phyloP scores from a whole-genome alignment of 2,797 vertebrate species.

The Harpagifer antarcticus region DNA sequence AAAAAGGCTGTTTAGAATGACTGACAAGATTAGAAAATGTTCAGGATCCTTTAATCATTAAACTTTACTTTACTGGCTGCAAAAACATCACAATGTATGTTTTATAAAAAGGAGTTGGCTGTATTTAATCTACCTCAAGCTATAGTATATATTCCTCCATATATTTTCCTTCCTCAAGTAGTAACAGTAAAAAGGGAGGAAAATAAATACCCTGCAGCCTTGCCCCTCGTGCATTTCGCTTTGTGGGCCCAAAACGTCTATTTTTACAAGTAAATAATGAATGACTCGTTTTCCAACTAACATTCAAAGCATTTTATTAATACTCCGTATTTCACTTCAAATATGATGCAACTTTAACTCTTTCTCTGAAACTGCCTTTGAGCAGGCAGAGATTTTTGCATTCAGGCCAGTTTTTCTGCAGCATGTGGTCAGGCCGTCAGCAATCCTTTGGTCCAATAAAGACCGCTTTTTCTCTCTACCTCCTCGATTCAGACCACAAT shows the following conservation, averaged over 20 bases:
- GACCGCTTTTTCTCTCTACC: slow-evolving; percentile 45
- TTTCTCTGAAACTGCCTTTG: slow-evolving; percentile 51
- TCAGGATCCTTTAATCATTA: slow-evolving; percentile 5
- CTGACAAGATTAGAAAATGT: background rate
- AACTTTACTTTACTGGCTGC: slow-evolving; percentile 6
- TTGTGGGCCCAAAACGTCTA: slow-evolving; percentile 12
- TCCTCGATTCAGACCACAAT: slow-evolving; percentile 77
- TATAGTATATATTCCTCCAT: slow-evolving; percentile 45
- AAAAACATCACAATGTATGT: slow-evolving; percentile 15
- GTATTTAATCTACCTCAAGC: slow-evolving; percentile 33
- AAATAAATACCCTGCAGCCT: slow-evolving; percentile 44
- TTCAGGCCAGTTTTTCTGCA: slow-evolving; percentile 54
- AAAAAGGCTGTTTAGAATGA: slow-evolving; percentile 1
- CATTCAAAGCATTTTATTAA: slow-evolving; percentile 45
- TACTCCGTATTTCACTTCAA: slow-evolving; percentile 19
- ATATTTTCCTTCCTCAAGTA: slow-evolving; percentile 50
- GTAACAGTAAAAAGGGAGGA: slow-evolving; percentile 30
- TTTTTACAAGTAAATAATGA: slow-evolving; percentile 52
- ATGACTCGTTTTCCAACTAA: slow-evolving; percentile 39
- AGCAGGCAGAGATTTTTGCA: slow-evolving; percentile 45
- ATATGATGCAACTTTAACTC: slow-evolving; percentile 62
- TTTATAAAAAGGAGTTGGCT: slow-evolving; percentile 27
- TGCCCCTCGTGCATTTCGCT: slow-evolving; percentile 25
- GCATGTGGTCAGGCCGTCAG: slow-evolving; percentile 78
- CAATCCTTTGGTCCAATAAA: slow-evolving; percentile 77